Evolutionary conservation across 1,140 invertebrate genomes (phyloP).

Genomic region (Microplitis demolitor): DNA sequence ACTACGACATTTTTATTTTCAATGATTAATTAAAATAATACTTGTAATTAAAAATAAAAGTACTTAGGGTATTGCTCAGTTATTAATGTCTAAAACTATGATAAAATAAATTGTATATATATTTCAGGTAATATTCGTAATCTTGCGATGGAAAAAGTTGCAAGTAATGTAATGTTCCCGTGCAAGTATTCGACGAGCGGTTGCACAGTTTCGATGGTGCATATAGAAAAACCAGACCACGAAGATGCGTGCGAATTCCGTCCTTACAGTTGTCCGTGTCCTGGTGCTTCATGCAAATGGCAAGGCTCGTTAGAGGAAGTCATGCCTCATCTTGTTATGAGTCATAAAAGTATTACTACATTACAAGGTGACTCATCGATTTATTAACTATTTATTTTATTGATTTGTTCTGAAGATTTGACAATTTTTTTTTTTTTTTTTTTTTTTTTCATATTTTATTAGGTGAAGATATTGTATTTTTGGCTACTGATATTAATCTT

Average conservation of each 20-base stretch:
- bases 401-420: background rate
- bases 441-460: slow-evolving; percentile 26
- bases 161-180: slow-evolving; percentile 96
- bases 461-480: slow-evolving; percentile 98
- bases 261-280: slow-evolving; percentile 97
- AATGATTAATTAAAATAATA: too few species aligned
- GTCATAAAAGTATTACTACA: slow-evolving; percentile 99
- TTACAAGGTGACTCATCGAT: slow-evolving; percentile 69
- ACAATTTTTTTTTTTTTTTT: background rate
- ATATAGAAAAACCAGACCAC: slow-evolving; percentile 97
- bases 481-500: slow-evolving; percentile 99
- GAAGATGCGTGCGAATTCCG: slow-evolving; percentile 98
- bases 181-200: slow-evolving; percentile 98
- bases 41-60: background rate
- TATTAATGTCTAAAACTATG: too few species aligned
- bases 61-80: too few species aligned
- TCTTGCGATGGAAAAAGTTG: slow-evolving; percentile 99
- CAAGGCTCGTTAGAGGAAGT: slow-evolving; percentile 94
- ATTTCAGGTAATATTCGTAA: slow-evolving; percentile 91
- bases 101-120: background rate
- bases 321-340: slow-evolving; percentile 96
- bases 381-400: slow-evolving; percentile 11
- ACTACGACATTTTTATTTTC: background rate
- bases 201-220: slow-evolving; percentile 88
- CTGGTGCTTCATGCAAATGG: slow-evolving; percentile 99